A percentile compares a stretch with the other conserved stretches of the same genome.
Conservation (phyloP, 2,888 invertebrate genomes). For the Eupithecia subfuscata region DNA sequence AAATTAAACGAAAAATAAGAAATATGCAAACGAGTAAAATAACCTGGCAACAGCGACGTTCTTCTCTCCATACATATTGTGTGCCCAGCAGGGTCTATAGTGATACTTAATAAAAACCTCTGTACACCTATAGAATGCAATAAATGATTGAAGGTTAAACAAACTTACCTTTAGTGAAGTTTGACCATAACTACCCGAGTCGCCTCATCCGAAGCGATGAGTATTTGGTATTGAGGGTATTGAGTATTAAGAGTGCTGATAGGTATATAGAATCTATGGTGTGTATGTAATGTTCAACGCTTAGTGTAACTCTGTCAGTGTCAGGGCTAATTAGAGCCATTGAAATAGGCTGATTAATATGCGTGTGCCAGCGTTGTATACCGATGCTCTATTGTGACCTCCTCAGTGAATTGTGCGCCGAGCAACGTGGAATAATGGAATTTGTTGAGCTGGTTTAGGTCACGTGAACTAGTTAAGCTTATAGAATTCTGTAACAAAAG, state of each 20-base stretch:
- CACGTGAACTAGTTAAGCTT: background rate
- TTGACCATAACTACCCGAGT: no score
- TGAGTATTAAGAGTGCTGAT: background rate
- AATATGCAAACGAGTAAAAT: no score
- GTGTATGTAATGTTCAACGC: conserved; percentile 60
- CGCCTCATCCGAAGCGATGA: no score
- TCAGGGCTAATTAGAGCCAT: conserved; percentile 80
- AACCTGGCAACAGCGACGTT: no score
- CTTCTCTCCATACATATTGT: no score
- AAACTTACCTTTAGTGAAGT: no score
- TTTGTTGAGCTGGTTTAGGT: conserved; percentile 45
- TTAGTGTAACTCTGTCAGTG: conserved; percentile 79
- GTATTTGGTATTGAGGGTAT: background rate
- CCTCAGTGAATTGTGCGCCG: conserved; percentile 65
- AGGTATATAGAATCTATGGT: conserved; percentile 30
- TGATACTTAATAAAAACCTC: no score
- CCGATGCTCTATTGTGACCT: conserved; percentile 72
- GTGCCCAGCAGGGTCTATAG: no score
- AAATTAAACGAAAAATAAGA: no score
- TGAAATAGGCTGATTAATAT: conserved; percentile 81
- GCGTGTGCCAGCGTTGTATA: conserved; percentile 69
- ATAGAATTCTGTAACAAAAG: no score
- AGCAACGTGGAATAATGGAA: conserved; percentile 33
- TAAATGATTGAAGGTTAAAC: no score
- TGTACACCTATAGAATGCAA: no score